phyloP scores from a whole-genome alignment of 2,888 invertebrate genomes.

The Eucera pruinosa region DNA sequence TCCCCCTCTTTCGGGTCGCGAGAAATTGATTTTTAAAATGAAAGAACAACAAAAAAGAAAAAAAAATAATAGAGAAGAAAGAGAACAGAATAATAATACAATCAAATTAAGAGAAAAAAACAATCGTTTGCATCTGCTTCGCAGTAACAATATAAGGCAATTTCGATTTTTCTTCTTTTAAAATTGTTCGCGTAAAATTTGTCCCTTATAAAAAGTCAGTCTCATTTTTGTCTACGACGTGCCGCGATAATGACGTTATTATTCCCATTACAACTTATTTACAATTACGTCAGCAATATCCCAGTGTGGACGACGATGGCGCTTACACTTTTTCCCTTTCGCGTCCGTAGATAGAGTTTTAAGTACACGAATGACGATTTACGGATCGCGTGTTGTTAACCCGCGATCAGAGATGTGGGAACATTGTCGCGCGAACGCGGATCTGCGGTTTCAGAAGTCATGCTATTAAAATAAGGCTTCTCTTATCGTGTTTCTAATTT shows the following conservation, averaged over 20 bases:
- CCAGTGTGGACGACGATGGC: slow-evolving; percentile 55
- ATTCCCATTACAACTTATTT: slow-evolving; percentile 54
- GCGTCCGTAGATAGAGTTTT: not conserved
- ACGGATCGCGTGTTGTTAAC: too few species aligned
- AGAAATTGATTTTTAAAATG: not conserved
- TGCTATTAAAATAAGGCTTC: too few species aligned
- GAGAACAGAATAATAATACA: too few species aligned
- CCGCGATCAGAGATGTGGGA: too few species aligned
- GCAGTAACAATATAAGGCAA: slow-evolving; percentile 18
- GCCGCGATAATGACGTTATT: slow-evolving; percentile 57
- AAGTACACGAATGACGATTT: slow-evolving; percentile 29
- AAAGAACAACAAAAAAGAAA: not conserved
- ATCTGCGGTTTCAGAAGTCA: too few species aligned
- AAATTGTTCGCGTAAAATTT: slow-evolving; percentile 63
- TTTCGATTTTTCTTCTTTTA: slow-evolving; percentile 32
- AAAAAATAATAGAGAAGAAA: not conserved
- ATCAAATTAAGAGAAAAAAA: not conserved
- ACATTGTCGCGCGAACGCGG: too few species aligned
- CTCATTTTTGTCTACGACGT: slow-evolving; percentile 77
- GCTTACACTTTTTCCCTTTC: not conserved
- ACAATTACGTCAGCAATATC: slow-evolving; percentile 37
- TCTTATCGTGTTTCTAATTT: too few species aligned
- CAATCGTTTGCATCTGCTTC: not conserved
- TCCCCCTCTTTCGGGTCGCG: too few species aligned
- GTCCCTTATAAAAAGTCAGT: slow-evolving; percentile 80